Evolutionary conservation across 1,140 invertebrate genomes (phyloP), one percentile per base, ranked within the genome.

Genomic region (Conus betulinus): DNA sequence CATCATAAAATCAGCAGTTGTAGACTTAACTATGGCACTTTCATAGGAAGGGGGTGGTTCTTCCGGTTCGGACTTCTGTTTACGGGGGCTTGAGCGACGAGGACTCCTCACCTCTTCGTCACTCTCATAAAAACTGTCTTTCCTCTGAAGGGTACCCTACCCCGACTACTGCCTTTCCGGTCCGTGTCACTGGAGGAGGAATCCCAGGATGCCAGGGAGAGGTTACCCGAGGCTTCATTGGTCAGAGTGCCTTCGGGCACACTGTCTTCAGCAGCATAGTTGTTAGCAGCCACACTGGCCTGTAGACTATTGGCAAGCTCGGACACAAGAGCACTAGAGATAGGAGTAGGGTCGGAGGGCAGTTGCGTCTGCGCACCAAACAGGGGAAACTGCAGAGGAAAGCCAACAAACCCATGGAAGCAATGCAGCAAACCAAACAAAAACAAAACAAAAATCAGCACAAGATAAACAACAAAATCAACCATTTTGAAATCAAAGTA

Each of bases 101-200:
- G 89, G 89, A 6, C 84, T 89, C 74, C 74, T 86, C 57, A 89
- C 82, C 51, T 94, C 93, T 11, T 93, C 93, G 67, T 93, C 93
- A 86, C 93, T 93, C 55, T 94, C 93, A 87, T 94, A 94, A 88
- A 94, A 94, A 88, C 93, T 94, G 88, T 94, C 93, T 74, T 91
- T 89, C n/a, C 91, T 88, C 82, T 90, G 87, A 60, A 89, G 84
- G 55, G 85, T 89, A 15, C 71, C n/a, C n/a, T 84, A 20, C 86
- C 84, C 57, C 84, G 87, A 63, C 85, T 89, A 87, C 88, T 78
- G 55, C 53, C 27, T 27, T 90, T 39, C 87, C 84, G 85, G 86
- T 91, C 84, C 53, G 83, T 71, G 85, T 90, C 88, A 87, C 90
- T 87, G 85, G 89, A 84, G 60, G 88, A 84, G 55, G 85, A 88